Evolutionary conservation across 2,797 vertebrate species (phyloP), one percentile per base, ranked within the genome.

Genomic region (Pelodytes ibericus): DNA sequence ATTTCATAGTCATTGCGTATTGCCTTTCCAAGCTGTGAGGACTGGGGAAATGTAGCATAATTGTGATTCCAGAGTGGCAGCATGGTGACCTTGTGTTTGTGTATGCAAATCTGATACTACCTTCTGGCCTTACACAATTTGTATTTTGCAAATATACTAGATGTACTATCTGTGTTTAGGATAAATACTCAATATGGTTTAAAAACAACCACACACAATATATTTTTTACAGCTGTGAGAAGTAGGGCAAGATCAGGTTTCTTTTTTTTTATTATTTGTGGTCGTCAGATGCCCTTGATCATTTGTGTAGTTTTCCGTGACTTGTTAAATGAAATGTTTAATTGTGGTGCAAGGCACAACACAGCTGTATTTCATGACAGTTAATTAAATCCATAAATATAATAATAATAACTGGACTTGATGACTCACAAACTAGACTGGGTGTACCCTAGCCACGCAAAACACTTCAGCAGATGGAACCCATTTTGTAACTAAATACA

Each of bases 121-220:
- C 74, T 72, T 80, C 82, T 87, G 82, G 33, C 84, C 80, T 83
- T 94, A 95, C 90, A 91, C 86, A 85, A 87, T 85, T 86, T 68
- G 39, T 96, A 89, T 99, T 99, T 96, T 90, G 93, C 86, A 95
- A 97, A 99, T 93, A 97, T 56, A 85, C 80, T 77, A 83, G 89
- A 92, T 90, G 93, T 93, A 93, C 95, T 92, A 89, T 88, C 88
- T 27, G 1, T 96, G 92, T 98, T 97, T 92, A 88, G 85, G 31
- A 88, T 91, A 91, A 91, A 91, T 82, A 92, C 7, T 84, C 79
- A 84, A 88, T 87, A 83, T 86, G 75, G 74, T 80, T 88, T 74
- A 80, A 39, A 80, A 79, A 36, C 47, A 63, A 81, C 72, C 73
- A 69, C 29, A 68, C 65, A 71, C 76, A 75, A 83, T 74, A 62